Evolutionary conservation across 30 jellyfish, hydroid and myxozoan species (phyloP).

Genomic region (Catostylus mosaicus): DNA sequence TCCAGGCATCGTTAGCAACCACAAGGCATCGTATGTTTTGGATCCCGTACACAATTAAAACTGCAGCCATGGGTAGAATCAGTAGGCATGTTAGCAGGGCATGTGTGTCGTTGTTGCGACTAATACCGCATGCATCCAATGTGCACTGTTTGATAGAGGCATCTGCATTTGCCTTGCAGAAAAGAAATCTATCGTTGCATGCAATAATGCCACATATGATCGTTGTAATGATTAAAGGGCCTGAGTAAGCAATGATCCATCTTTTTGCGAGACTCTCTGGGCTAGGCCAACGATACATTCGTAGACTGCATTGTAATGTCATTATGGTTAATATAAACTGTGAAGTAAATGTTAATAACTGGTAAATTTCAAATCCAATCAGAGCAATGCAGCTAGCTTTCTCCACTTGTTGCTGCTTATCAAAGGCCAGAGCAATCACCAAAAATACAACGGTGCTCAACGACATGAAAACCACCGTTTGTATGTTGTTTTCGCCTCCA

Average conservation of each 20-base stretch:
- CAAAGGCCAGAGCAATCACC: neutral
- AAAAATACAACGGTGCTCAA: neutral
- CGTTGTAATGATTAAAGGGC: neutral
- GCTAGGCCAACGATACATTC: slow-evolving; percentile 17
- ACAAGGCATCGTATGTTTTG: neutral
- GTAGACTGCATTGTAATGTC: neutral
- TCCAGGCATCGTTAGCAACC: slow-evolving; percentile 9
- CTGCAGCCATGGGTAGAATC: neutral
- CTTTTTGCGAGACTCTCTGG: neutral
- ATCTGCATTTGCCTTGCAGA: neutral
- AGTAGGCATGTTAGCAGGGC: neutral
- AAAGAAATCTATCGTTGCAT: neutral
- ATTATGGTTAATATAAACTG: neutral
- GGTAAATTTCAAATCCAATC: neutral
- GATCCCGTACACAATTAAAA: neutral
- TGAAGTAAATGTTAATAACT: neutral
- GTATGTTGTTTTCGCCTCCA: neutral
- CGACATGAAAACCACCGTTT: neutral
- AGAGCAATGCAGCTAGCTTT: neutral
- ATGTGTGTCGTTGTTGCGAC: neutral
- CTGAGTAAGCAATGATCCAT: neutral
- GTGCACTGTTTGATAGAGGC: neutral
- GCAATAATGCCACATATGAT: neutral
- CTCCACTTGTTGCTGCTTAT: neutral
- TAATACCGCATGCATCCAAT: neutral